A percentile compares a stretch with the other conserved stretches of the same genome.
Conservation (phyloP, 2,113 vertebrate species). For the Oenanthe melanoleuca region DNA sequence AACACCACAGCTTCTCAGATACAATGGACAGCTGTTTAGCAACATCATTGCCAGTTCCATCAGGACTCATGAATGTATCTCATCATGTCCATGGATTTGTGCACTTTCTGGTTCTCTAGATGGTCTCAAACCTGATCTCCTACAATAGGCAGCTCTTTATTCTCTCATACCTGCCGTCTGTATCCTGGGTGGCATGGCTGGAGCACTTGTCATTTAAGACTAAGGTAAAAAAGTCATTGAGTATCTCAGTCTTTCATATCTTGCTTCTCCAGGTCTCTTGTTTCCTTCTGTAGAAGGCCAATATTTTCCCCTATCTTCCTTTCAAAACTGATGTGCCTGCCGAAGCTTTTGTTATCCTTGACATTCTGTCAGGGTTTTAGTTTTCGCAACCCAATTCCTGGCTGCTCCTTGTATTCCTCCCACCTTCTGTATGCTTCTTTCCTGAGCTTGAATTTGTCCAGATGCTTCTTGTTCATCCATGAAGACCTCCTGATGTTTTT, state of each 20-base stretch:
- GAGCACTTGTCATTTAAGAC: not conserved
- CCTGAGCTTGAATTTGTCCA: not conserved
- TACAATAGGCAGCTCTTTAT: not conserved
- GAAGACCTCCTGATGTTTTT: not conserved
- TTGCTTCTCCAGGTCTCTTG: not conserved
- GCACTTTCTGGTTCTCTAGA: not conserved
- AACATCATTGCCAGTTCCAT: not conserved
- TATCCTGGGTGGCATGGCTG: accelerated
- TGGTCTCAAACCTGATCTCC: not conserved
- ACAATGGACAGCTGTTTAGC: not conserved
- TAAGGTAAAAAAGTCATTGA: not conserved
- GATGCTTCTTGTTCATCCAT: not conserved
- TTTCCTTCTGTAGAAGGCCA: not conserved
- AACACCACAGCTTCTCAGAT: not conserved
- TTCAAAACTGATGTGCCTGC: not conserved
- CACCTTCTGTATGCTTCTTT: not conserved
- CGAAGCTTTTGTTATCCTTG: not conserved
- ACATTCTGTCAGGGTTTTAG: not conserved
- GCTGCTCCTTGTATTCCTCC: not conserved
- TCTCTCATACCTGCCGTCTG: not conserved
- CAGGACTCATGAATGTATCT: not conserved
- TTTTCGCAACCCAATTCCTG: not conserved
- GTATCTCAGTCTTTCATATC: not conserved
- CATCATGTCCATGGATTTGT: not conserved
- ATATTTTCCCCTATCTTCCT: not conserved